Base-by-base conservation (phyloP, 2,888 invertebrate genomes). In the Chrysolina americana region DNA sequence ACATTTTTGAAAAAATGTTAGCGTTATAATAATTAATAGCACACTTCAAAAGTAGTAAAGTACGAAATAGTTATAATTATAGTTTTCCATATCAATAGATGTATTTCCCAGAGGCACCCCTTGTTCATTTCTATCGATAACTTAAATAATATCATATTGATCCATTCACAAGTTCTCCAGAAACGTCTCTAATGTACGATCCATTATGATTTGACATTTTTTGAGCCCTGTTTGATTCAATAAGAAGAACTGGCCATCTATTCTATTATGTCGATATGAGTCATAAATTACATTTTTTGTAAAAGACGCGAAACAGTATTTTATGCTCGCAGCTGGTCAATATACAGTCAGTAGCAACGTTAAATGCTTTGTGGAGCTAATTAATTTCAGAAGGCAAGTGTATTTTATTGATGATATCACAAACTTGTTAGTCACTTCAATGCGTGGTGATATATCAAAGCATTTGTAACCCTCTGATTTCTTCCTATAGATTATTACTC, bases 351-450 rank as follows among this genome's bases (percentile, higher is more conserved):
- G n/a, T 59, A 17, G 23, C 23, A 59, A 59, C 28, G 23, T 36
- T 36, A 59, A 36, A 36, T 59, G 36, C 59, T 59, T 59, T n/a
- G 36, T 59, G 59, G 28, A 59, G 59, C 59, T n/a, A 59, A 59
- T 59, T n/a, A 28, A 59, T 59, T 59, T 8, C 11, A 8, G n/a
- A 59, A n/a, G n/a, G n/a, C n/a, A 59, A n/a, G 28, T 59, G 36
- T 59, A 36, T 59, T 59, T 59, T 36, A 59, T 59, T 28, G 28
- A 36, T 28, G 8, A 28, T 59, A 59, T 28, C n/a, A 59, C 59
- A 36, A 28, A 59, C 28, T 36, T 36, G n/a, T 59, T 36, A 28
- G 59, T 28, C 6, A 59, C 17, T n/a, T 59, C 19, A 15, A 36
- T 59, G 36, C 59, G 6, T 17, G 28, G 59, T 59, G 59, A 59